Conservation (phyloP, 2,797 vertebrate species). For the Cryptoblepharus egeriae region DNA sequence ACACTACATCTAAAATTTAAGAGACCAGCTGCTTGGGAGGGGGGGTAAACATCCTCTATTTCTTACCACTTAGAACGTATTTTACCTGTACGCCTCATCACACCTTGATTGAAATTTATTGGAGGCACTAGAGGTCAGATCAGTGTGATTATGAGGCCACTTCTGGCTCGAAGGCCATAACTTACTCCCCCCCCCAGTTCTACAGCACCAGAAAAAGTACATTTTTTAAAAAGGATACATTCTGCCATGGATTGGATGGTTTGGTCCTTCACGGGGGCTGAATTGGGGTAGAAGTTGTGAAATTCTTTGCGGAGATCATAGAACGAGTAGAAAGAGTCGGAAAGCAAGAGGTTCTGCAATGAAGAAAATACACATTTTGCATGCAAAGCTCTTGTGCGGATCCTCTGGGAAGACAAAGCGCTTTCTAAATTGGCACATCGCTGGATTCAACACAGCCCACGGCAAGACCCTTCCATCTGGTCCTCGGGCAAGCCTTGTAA, state of each 20-base stretch:
- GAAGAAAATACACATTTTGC: slow-evolving; percentile 6
- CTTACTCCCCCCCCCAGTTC: not conserved
- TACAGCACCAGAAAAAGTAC: not conserved
- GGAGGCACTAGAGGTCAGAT: not conserved
- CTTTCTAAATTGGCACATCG: no score
- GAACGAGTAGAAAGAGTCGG: slow-evolving; percentile 94
- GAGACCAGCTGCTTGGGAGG: no score
- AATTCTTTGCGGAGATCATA: slow-evolving; percentile 93
- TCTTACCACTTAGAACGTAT: not conserved
- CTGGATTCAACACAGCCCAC: no score
- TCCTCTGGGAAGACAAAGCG: no score
- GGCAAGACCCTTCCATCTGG: no score
- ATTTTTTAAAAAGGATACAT: slow-evolving; percentile 84
- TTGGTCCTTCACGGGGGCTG: slow-evolving; percentile 82
- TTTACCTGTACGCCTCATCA: not conserved
- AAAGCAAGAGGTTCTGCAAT: slow-evolving; percentile 88
- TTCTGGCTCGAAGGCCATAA: not conserved
- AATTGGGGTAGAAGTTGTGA: slow-evolving; percentile 85
- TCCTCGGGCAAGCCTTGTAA: no score
- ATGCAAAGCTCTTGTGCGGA: not conserved
- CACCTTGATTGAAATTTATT: not conserved
- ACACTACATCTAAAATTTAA: no score
- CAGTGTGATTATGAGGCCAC: not conserved
- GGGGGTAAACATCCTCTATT: not conserved
- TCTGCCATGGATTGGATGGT: slow-evolving; percentile 89